phyloP scores from a whole-genome alignment of 2,113 vertebrate species.

The Phyllopteryx taeniolatus region DNA sequence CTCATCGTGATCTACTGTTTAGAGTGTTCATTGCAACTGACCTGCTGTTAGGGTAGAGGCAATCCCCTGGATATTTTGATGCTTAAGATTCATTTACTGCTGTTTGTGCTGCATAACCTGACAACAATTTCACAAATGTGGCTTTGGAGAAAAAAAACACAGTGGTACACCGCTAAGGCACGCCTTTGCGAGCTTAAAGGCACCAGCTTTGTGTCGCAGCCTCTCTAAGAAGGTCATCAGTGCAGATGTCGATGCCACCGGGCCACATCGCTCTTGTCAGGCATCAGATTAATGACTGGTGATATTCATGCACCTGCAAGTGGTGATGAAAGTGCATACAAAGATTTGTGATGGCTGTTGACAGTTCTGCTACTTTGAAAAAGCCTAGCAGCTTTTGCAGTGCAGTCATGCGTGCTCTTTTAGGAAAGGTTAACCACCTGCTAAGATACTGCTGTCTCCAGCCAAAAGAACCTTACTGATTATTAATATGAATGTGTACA shows the following conservation, averaged over 20 bases:
- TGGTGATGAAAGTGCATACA: conserved; percentile 22
- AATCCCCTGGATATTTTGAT: conserved; percentile 25
- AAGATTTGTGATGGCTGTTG: conserved; percentile 33
- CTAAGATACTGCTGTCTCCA: background rate
- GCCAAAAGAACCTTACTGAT: background rate
- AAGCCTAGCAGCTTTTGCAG: background rate
- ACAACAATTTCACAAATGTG: conserved; percentile 18
- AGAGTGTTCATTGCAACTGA: conserved; percentile 25
- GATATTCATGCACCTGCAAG: conserved; percentile 28
- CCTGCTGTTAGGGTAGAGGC: conserved; percentile 23
- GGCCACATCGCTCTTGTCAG: conserved; percentile 12
- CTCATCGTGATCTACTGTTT: conserved; percentile 25
- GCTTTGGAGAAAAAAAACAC: conserved; percentile 22
- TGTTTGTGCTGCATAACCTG: conserved; percentile 6
- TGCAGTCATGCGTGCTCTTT: background rate
- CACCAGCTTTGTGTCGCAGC: conserved; percentile 16
- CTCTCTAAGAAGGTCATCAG: conserved; percentile 28
- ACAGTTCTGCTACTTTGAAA: conserved; percentile 14
- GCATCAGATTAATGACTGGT: conserved; percentile 29
- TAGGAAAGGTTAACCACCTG: conserved; percentile 2
- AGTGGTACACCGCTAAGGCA: conserved; percentile 11
- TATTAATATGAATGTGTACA: background rate
- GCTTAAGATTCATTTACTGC: conserved; percentile 25
- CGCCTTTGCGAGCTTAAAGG: conserved; percentile 9
- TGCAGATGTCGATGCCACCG: conserved; percentile 21